Conservation (phyloP, 2,113 vertebrate genomes). For the Indicator maculatus region DNA sequence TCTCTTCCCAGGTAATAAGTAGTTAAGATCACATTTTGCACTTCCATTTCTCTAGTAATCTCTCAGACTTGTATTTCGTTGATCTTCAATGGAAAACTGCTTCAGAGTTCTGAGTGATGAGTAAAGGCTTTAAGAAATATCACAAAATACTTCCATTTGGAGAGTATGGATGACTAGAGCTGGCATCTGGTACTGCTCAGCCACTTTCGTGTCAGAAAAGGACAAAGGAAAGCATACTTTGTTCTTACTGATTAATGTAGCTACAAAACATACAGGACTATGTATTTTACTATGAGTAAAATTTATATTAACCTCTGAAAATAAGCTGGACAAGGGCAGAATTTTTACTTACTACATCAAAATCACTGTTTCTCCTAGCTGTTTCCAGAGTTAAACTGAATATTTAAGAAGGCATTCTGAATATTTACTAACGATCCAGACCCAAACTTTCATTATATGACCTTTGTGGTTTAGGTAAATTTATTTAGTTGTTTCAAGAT, state of each 20-base stretch:
- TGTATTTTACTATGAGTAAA: too few species aligned
- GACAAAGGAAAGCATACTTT: background rate
- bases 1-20: constrained; percentile 59
- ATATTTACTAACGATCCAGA: background rate
- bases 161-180: background rate
- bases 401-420: background rate
- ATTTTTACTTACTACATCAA: background rate
- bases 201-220: background rate
- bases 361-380: background rate
- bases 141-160: background rate
- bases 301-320: background rate
- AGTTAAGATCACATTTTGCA: constrained; percentile 54
- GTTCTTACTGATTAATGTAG: background rate
- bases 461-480: background rate
- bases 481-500: background rate
- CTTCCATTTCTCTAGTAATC: constrained; percentile 23
- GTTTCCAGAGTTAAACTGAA: background rate
- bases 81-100: constrained; percentile 34
- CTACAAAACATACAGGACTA: background rate
- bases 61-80: constrained; percentile 36
- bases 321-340: background rate
- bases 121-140: background rate
- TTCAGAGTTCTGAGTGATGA: constrained; percentile 32
- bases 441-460: background rate
- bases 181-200: background rate